Conservation (phyloP, 2,888 invertebrate genomes). For the Adelphocoris suturalis region DNA sequence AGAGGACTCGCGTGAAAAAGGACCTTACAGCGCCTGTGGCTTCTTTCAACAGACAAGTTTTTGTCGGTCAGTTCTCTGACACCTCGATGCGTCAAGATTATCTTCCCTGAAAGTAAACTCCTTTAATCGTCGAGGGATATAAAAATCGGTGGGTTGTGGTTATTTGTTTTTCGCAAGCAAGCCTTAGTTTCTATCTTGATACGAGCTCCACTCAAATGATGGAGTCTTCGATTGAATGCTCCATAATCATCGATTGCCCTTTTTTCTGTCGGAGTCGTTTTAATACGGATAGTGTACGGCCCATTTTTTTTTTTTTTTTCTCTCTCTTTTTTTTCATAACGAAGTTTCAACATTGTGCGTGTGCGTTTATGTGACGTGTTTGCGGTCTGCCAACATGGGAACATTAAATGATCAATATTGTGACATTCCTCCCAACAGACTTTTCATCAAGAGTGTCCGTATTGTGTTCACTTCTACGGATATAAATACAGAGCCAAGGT, state of each 20-base stretch:
- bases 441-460: no score
- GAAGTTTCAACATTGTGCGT: background rate
- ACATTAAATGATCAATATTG: no score
- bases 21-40: conserved; percentile 11
- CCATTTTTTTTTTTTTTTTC: background rate
- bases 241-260: conserved; percentile 11
- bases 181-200: conserved; percentile 13
- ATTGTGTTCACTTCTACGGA: no score
- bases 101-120: conserved; percentile 58
- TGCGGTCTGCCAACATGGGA: no score
- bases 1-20: background rate
- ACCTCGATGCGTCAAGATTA: conserved; percentile 59
- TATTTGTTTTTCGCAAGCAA: conserved; percentile 27
- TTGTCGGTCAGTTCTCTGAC: conserved; percentile 1
- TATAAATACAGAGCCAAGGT: no score
- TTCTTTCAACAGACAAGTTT: conserved; percentile 38
- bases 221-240: background rate
- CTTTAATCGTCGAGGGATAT: conserved; percentile 23
- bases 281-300: background rate
- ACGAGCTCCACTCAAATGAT: background rate
- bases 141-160: conserved; percentile 3
- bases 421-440: no score
- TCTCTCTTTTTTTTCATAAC: no score
- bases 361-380: no score
- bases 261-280: background rate